These are phyloP conservation scores for Myotis lucifugus DNA, from an alignment of 2,113 vertebrate genomes.

Conservation along the genomic window DNA sequence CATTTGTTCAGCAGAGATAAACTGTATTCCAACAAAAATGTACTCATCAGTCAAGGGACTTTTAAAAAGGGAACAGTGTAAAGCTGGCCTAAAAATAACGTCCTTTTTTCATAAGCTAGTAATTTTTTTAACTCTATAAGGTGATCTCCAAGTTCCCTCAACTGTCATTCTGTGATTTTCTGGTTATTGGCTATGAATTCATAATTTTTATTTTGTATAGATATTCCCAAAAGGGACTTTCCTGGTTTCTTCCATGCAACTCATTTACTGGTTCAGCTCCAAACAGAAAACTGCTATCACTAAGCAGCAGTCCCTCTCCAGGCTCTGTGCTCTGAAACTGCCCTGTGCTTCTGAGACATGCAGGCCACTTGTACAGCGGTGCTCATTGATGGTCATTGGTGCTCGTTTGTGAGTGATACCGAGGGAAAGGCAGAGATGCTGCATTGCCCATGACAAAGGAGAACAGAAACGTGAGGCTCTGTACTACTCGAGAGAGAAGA, in stretches of 20 bases:
- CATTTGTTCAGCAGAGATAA: conserved; percentile 4
- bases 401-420: background rate
- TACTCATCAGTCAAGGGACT: background rate
- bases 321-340: background rate
- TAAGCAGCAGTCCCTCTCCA: background rate
- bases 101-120: background rate
- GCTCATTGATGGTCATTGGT: background rate
- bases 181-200: background rate
- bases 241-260: background rate
- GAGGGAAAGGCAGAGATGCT: background rate
- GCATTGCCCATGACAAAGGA: background rate
- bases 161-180: background rate
- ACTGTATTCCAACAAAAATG: background rate
- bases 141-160: background rate
- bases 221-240: background rate
- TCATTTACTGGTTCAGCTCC: background rate
- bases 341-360: background rate
- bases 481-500: background rate
- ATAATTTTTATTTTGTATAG: background rate
- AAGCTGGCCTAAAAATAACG: background rate
- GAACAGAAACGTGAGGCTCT: background rate
- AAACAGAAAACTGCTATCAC: background rate
- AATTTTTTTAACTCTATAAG: conserved; percentile 18
- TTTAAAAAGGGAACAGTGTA: conserved; percentile 32
- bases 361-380: background rate